Evolutionary conservation across 2,113 vertebrate genomes (phyloP), one percentile per base, ranked within the genome.

Genomic region (Triplophysa tibetana): DNA sequence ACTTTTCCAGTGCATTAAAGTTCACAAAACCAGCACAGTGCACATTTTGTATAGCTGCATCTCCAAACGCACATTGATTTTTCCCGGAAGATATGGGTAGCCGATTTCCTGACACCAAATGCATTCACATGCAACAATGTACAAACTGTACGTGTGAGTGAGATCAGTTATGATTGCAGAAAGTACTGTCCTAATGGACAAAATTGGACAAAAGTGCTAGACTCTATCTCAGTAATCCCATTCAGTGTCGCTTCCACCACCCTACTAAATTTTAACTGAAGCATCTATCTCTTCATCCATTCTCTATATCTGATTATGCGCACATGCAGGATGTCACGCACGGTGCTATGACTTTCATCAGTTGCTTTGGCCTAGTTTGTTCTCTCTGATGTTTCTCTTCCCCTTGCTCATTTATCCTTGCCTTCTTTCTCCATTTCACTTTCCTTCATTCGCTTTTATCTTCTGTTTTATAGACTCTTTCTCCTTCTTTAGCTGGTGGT

Each of bases 401-500:
- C 65, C 38, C 41, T 29, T 58, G 33, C 45, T 76, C 65, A 77
- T 29, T 76, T 77, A 50, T n/a, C 43, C 2, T 13, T 23, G 62
- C 60, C 2, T n/a, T 43, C 33, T 79, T 52, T 60, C 76, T 63
- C 50, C 54, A 23, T 79, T 67, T 65, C 80, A 43, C 62, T 86
- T 81, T 81, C 45, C 81, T 68, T 78, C 72, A 64, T 80, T 78
- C 75, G 65, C 79, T 84, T 86, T 86, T 26, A 68, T 83, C 80
- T 63, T 45, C 52, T 41, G 80, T 66, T 78, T 41, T 66, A 52
- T 41, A 68, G 61, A 66, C 74, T 24, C 38, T 26, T 60, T 65
- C 75, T 64, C 72, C 45, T 29, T 84, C 52, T 68, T 78, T 84
- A 85, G 67, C 89, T 87, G 88, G 88, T 88, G 89, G 88, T 94